Base-by-base conservation (phyloP, 2,113 vertebrate genomes). In the Grammomys dolichurus region DNA sequence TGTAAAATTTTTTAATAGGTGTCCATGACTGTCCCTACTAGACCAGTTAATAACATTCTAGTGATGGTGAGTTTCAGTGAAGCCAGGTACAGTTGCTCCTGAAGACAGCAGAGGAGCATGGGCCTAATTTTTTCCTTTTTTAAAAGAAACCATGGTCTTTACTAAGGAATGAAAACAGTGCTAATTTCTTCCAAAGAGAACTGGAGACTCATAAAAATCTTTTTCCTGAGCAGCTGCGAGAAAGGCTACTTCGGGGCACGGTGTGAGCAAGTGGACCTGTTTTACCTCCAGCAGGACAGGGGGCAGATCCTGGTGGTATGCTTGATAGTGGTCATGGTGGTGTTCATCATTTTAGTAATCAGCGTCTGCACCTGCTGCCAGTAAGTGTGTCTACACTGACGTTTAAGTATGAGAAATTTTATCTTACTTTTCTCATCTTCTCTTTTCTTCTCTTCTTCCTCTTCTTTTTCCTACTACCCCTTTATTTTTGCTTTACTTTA, bases 261-360 rank as follows among this genome's bases (percentile, higher is more conserved):
- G 75, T 99, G 99, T 97, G 99, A 99, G 97, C 98, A 98, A 54
- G 17, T 98, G 43, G 98, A 99, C 86, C 65, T 99, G n/a, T 98
- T 96, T 86, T 98, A 82, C 96, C 96, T 43, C 16, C 98, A 88
- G 89, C 98, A 92, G 78, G 98, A 98, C 0, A 97, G 95, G 87
- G 98, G 96, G n/a, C 98, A 98, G 65, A 97, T 99, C 85, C 97
- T 99, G 86, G 98, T 99, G 20, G 97, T 97, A 92, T 98, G 98
- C 54, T 70, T 98, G 95, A 96, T 99, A 12, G 94, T 96, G 4
- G 98, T 98, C 20, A 98, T 99, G 81, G 92, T 99, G 51, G 24
- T 98, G 56, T 98, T 99, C 73, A 98, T 99, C 80, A 94, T 99
- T 24, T 87, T 99, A 91, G 98, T 99, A 43, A 82, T 99, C 7